Base-by-base conservation (phyloP, 1,140 invertebrate genomes). In the Drosophila ironensis region DNA sequence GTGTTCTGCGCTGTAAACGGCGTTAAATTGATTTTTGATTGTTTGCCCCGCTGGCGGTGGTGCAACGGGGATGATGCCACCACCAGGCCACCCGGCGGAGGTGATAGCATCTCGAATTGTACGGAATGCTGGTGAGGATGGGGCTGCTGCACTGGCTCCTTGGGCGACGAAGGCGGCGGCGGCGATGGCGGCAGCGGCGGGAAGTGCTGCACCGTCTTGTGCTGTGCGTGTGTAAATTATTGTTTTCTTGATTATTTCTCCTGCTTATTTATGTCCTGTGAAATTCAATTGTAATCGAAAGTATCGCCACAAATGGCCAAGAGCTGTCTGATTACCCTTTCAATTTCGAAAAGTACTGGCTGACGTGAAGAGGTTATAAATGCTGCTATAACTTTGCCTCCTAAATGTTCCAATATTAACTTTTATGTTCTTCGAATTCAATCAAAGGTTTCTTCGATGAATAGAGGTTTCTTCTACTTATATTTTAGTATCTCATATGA, bases 1-100 rank as follows among this genome's bases (percentile, higher is more conserved):
- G 88, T 87, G 66, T 89, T 90, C 51, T 84, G 73, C 44, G 89
- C 59, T 73, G 80, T 87, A 80, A 90, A 90, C 72, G 89, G 89
- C 59, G 89, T 88, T 81, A 81, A 87, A 84, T 87, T 86, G 87
- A 87, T 66, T 89, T 88, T 89, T 75, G 87, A 89, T 86, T 84
- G 78, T 69, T 89, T 89, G 42, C 53, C 72, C 17, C 82, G 87
- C 30, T 84, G 84, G 17, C 72, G 72, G 12, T 37, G 33, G 24
- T 84, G 72, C 51, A 50, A 27, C 57, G 33, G 61, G 22, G 50
- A 38, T 35, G 57, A 40, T 7, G 57, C 20, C 27, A 60, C 20
- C 27, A 60, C 59, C 19, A 60, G 17, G 1, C 22, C 45, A 16
- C n/a, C n/a, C n/a, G n/a, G n/a, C n/a, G n/a, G n/a, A n/a, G 70